Evolutionary conservation across 2,113 vertebrate species (phyloP).

Genomic region (Pithys albifrons): DNA sequence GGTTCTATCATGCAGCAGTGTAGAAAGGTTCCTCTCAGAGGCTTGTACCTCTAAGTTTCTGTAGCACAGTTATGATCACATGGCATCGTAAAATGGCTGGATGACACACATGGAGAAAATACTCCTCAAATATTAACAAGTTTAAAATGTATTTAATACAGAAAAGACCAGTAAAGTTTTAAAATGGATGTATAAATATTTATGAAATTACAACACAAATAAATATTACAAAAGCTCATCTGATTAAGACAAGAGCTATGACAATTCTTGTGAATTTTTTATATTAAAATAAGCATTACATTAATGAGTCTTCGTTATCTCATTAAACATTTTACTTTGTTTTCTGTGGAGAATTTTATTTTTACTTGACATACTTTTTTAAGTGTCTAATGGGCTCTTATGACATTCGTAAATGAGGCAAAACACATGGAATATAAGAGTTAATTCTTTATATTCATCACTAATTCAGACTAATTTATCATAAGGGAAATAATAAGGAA

Average conservation of each 20-base stretch:
- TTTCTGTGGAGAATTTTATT: constrained; percentile 56
- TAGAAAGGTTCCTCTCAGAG: neutral
- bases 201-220: constrained; percentile 59
- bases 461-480: constrained; percentile 66
- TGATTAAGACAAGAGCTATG: constrained; percentile 63
- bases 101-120: neutral
- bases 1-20: rapidly evolving
- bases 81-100: neutral
- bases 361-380: constrained; percentile 47
- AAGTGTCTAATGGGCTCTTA: constrained; percentile 46
- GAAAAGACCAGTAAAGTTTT: constrained; percentile 12
- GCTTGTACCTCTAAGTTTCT: too few relatives aligned
- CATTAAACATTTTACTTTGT: constrained; percentile 60
- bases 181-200: constrained; percentile 54
- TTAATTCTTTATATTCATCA: constrained; percentile 58
- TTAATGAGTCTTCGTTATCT: constrained; percentile 66
- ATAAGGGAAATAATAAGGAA: constrained; percentile 56
- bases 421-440: constrained; percentile 51
- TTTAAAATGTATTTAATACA: constrained; percentile 30
- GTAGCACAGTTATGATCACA: too few relatives aligned
- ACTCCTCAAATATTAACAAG: neutral
- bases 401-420: constrained; percentile 61
- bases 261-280: constrained; percentile 69
- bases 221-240: constrained; percentile 62
- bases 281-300: constrained; percentile 68